phyloP scores from a whole-genome alignment of 2,113 vertebrate genomes.

The Chaetura pelagica region DNA sequence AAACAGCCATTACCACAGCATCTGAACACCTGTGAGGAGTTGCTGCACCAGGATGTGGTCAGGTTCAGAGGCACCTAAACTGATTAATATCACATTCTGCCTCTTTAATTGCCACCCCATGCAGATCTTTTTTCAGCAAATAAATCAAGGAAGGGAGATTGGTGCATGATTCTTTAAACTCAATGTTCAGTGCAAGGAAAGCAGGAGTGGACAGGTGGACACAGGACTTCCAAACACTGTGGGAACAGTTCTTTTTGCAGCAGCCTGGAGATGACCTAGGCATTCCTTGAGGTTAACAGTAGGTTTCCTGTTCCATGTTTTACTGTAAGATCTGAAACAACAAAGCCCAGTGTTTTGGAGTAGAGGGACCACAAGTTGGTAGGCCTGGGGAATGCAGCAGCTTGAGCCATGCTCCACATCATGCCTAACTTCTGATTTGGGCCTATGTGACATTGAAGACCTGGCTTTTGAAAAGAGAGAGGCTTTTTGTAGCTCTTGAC shows the following conservation, averaged over 20 bases:
- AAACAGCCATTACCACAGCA: neutral
- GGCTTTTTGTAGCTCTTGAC: neutral
- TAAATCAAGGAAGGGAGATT: neutral
- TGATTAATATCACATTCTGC: neutral
- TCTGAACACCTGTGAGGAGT: neutral
- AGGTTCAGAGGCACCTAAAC: neutral
- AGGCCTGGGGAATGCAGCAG: neutral
- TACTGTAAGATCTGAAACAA: neutral
- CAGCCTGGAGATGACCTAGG: neutral
- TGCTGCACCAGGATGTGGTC: slow-evolving; percentile 8
- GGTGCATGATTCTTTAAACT: neutral
- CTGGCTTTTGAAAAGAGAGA: neutral
- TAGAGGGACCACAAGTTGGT: neutral
- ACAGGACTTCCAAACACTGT: neutral
- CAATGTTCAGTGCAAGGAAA: neutral
- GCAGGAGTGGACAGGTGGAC: slow-evolving; percentile 6
- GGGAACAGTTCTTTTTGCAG: neutral
- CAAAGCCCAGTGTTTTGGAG: neutral
- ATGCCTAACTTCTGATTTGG: neutral
- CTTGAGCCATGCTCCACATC: neutral
- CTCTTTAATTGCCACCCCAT: neutral
- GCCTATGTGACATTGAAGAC: neutral
- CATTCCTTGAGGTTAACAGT: neutral
- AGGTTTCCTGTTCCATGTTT: neutral
- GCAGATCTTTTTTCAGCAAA: neutral